phyloP scores from a whole-genome alignment of 1,140 invertebrate species.

The Bombyx mandarina region DNA sequence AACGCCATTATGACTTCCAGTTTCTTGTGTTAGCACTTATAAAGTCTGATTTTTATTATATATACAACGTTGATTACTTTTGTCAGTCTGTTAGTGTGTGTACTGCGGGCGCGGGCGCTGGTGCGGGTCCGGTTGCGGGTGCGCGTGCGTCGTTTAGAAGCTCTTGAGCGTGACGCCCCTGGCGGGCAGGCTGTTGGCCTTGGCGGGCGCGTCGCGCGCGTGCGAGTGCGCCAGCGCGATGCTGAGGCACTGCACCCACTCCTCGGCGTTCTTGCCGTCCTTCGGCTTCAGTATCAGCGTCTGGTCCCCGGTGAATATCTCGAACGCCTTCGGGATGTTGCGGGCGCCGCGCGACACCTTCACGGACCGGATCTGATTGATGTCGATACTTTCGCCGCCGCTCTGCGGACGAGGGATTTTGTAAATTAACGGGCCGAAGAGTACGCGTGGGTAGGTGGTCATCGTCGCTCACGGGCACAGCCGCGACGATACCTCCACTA shows the following conservation, averaged over 20 bases:
- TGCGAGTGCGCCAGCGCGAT: constrained; percentile 88
- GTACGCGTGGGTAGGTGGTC: neutral
- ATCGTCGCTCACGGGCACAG: too few relatives aligned
- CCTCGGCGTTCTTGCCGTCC: constrained; percentile 93
- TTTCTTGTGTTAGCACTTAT: too few relatives aligned
- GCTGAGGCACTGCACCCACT: constrained; percentile 93
- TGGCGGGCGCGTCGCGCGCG: constrained; percentile 77
- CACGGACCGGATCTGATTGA: constrained; percentile 93
- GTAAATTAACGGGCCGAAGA: neutral
- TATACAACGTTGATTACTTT: too few relatives aligned
- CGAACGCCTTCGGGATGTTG: constrained; percentile 95
- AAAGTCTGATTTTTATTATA: too few relatives aligned
- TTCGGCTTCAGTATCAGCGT: constrained; percentile 93
- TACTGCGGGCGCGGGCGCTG: too few relatives aligned
- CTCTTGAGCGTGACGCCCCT: constrained; percentile 71
- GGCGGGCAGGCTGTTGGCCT: constrained; percentile 78
- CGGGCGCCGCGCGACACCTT: constrained; percentile 88
- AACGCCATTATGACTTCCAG: too few relatives aligned
- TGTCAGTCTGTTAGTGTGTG: too few relatives aligned
- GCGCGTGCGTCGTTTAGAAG: constrained; percentile 24
- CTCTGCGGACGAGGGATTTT: constrained; percentile 63
- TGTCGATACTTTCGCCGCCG: constrained; percentile 82
- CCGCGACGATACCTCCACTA: too few relatives aligned
- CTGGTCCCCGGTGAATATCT: constrained; percentile 95
- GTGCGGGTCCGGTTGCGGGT: too few relatives aligned